Evolutionary conservation across 2,888 invertebrate genomes (phyloP).

Genomic region (Brachyptera putata): DNA sequence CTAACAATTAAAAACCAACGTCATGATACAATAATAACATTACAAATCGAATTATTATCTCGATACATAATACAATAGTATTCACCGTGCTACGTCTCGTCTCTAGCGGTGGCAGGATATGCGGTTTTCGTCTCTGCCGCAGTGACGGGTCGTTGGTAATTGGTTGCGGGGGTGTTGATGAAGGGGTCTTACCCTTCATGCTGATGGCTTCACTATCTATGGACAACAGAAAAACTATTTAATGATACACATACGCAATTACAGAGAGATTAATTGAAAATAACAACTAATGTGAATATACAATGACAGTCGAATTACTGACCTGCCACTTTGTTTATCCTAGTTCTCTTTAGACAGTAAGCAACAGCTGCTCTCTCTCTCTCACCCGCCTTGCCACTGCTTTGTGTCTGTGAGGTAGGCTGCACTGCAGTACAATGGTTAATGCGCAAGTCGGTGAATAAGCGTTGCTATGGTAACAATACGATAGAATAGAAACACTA

Average conservation of each 20-base stretch:
- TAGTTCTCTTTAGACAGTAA: too few relatives aligned
- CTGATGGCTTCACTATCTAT: neutral
- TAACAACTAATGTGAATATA: too few relatives aligned
- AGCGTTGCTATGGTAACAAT: neutral
- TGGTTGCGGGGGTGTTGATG: slow-evolving; percentile 8
- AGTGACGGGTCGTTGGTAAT: slow-evolving; percentile 12
- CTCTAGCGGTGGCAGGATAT: slow-evolving; percentile 33
- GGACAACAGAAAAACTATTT: neutral
- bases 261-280: too few relatives aligned
- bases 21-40: too few relatives aligned
- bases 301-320: too few relatives aligned
- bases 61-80: too few relatives aligned
- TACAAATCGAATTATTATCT: too few relatives aligned
- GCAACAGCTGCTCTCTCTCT: too few relatives aligned
- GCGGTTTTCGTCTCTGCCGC: slow-evolving; percentile 32
- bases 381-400: too few relatives aligned
- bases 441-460: neutral
- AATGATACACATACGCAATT: too few relatives aligned
- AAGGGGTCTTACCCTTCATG: slow-evolving; percentile 2
- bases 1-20: slow-evolving; percentile 11
- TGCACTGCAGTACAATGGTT: neutral
- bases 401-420: neutral
- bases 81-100: slow-evolving; percentile 26
- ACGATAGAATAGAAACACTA: neutral
- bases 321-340: slow-evolving; percentile 12